These are phyloP conservation scores for Drosophila incognita DNA, from an alignment of 2,888 invertebrate genomes.

Conservation along the genomic window DNA sequence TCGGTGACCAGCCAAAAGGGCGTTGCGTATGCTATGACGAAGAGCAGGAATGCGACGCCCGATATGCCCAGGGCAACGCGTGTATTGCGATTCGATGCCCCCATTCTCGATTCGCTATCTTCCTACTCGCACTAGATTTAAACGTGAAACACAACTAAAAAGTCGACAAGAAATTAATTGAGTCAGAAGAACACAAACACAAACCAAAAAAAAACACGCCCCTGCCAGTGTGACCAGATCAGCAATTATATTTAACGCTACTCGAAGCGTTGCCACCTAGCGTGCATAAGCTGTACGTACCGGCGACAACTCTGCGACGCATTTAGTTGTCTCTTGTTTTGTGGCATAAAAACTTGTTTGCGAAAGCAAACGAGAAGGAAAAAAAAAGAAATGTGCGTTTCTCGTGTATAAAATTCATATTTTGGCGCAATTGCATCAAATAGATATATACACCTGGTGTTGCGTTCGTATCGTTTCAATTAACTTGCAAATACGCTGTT, in stretches of 20 bases:
- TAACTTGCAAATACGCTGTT: constrained; percentile 13
- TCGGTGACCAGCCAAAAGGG: constrained; percentile 95
- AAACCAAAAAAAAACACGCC: constrained; percentile 45
- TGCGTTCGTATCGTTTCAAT: constrained; percentile 9
- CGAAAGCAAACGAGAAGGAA: constrained; percentile 46
- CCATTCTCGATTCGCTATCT: constrained; percentile 71
- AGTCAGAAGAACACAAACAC: constrained; percentile 35
- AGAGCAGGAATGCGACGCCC: constrained; percentile 88
- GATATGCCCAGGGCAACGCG: constrained; percentile 88
- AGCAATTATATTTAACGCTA: not conserved
- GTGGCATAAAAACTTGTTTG: constrained; percentile 72
- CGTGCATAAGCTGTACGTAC: not conserved
- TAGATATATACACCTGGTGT: constrained; percentile 14
- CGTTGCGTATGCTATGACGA: constrained; percentile 92
- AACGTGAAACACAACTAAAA: constrained; percentile 21
- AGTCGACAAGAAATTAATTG: constrained; percentile 31
- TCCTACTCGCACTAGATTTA: not conserved
- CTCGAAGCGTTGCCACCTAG: constrained; percentile 17
- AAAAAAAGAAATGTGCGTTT: constrained; percentile 58
- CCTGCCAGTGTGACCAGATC: constrained; percentile 45
- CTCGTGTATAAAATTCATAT: constrained; percentile 25
- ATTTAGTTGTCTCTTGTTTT: constrained; percentile 52
- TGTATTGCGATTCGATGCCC: constrained; percentile 83
- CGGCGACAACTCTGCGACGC: constrained; percentile 19
- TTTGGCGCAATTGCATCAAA: constrained; percentile 23